These are phyloP conservation scores for Solea senegalensis DNA, from an alignment of 2,113 vertebrate genomes.

Conservation along the genomic window DNA sequence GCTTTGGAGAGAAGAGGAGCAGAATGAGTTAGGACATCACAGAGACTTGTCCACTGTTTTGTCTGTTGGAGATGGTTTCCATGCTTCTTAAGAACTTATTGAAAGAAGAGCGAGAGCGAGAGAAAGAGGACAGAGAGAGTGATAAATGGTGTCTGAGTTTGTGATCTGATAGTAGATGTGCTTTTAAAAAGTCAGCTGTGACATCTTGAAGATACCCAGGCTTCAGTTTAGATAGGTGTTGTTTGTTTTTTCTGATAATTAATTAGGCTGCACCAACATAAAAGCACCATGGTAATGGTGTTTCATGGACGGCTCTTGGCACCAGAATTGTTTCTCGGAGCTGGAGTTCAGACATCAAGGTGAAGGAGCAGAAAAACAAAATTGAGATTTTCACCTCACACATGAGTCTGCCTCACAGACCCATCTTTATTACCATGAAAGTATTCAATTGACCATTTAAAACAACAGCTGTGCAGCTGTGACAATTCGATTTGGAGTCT, in stretches of 20 bases:
- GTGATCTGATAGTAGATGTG: constrained; percentile 62
- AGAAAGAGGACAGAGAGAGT: constrained; percentile 43
- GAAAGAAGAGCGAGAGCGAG: constrained; percentile 49
- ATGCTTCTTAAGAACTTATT: constrained; percentile 66
- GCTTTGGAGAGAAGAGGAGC: constrained; percentile 73
- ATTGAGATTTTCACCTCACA: constrained; percentile 31
- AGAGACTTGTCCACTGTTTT: constrained; percentile 75
- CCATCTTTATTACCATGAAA: constrained; percentile 21
- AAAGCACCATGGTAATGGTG: constrained; percentile 41
- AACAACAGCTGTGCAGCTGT: neutral
- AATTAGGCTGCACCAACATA: constrained; percentile 47
- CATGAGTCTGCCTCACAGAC: constrained; percentile 15
- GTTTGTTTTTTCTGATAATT: constrained; percentile 65
- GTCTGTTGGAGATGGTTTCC: constrained; percentile 74
- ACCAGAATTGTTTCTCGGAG: constrained; percentile 42
- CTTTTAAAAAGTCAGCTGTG: constrained; percentile 42
- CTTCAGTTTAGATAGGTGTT: constrained; percentile 27
- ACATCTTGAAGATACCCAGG: constrained; percentile 23
- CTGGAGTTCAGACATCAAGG: constrained; percentile 56
- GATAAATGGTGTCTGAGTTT: constrained; percentile 57
- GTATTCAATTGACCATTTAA: constrained; percentile 3
- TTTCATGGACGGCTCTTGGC: constrained; percentile 45
- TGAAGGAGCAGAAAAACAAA: constrained; percentile 33
- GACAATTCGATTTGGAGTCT: neutral
- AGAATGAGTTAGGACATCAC: constrained; percentile 76